Percentiles rank a stretch among this genome's conserved stretches.
Evolutionary conservation across 2,113 vertebrate genomes (phyloP).

Genomic region (Ornithorhynchus anatinus): DNA sequence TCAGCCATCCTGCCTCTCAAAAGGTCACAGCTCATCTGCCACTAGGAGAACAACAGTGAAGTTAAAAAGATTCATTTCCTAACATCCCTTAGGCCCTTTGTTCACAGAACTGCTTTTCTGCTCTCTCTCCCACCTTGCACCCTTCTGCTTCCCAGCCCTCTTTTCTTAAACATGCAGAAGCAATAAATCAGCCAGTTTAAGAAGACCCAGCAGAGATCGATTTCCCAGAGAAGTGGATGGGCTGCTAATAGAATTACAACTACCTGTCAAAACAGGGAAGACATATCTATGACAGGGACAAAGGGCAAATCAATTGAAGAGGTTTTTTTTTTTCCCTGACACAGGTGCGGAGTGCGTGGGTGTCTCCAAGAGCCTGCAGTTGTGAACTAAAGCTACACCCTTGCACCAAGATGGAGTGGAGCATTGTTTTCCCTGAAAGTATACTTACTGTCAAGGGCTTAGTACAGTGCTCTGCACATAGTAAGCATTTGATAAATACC

Average conservation of each 20-base stretch:
- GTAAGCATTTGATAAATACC: no score
- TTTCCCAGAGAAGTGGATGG: constrained; percentile 77
- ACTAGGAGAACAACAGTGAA: constrained; percentile 46
- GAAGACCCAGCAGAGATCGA: constrained; percentile 74
- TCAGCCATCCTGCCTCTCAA: constrained; percentile 74
- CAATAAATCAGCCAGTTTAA: constrained; percentile 83
- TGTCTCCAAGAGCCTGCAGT: constrained; percentile 34
- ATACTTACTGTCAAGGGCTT: background rate
- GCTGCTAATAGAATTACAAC: constrained; percentile 84
- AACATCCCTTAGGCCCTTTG: constrained; percentile 59
- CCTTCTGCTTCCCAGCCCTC: background rate
- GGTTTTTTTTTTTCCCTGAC: constrained; percentile 14
- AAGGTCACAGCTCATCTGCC: constrained; percentile 74
- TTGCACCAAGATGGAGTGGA: constrained; percentile 23
- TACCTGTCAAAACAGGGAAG: constrained; percentile 83
- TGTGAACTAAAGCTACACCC: constrained; percentile 38
- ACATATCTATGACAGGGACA: constrained; percentile 75
- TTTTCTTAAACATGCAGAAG: constrained; percentile 71
- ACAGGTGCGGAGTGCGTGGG: constrained; percentile 43
- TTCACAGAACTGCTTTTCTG: constrained; percentile 43
- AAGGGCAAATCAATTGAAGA: constrained; percentile 80
- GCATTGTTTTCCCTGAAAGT: constrained; percentile 35
- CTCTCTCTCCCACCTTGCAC: background rate
- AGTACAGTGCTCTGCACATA: no score
- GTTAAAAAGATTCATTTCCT: constrained; percentile 74